Evolutionary conservation across 1,140 invertebrate species (phyloP), one percentile per base, ranked within the genome.

Genomic region (Drosophila bipectinata): DNA sequence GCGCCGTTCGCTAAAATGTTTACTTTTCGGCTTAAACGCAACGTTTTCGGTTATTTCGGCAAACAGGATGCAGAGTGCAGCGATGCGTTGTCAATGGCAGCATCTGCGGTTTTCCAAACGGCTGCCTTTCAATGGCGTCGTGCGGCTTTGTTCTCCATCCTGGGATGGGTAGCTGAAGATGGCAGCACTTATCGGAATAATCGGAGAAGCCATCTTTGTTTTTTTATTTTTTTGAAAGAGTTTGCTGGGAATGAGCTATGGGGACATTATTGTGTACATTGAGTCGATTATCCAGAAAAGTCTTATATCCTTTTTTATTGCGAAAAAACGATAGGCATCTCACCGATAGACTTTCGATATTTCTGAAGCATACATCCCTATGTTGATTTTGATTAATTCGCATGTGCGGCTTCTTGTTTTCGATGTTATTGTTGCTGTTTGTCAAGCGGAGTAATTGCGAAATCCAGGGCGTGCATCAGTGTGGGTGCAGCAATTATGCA

Each of bases 391-490:
- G 62, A 66, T 66, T 66, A 66, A 66, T 51, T 66, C 28, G 56
- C 21, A 12, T 30, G 30, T 39, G 56, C 18, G n/a, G 39, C 14
- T 49, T 51, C 18, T 57, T 64, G 57, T 58, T 80, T 76, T 75
- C 59, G 66, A 34, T 39, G 37, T n/a, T 64, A 54, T 56, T 80
- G 78, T 75, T 67, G 64, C 72, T 72, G 82, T 84, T 84, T 66
- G 62, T 66, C 58, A 63, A 63, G 62, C 62, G 59, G 45, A 66
- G 62, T 66, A 66, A 66, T 66, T 66, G 62, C 58, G 30, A 57
- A 57, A 57, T 57, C 41, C 55, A 44, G 41, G 32, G 41, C 21
- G 28, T 57, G 3, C 12, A 15, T 30, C 39, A 3, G 41, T 44
- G 41, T 44, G 41, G 14, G 58, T 62, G 58, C 62, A 61, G 66